These are phyloP conservation scores for Nephrotoma guestfalica DNA, from an alignment of 2,888 invertebrate species.

Conservation along the genomic window DNA sequence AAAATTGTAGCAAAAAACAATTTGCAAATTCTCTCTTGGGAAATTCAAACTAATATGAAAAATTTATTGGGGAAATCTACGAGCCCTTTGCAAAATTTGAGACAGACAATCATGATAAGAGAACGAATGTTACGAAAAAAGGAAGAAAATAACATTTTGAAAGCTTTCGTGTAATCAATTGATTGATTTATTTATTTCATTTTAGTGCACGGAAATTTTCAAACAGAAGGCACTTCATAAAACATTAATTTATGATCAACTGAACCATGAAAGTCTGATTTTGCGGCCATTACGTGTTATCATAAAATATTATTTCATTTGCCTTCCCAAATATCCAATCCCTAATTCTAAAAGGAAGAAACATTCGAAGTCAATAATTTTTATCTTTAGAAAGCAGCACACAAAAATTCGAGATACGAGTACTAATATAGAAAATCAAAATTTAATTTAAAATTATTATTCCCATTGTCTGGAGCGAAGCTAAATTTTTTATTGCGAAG, in stretches of 20 bases:
- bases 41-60: neutral
- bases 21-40: neutral
- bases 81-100: neutral
- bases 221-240: neutral
- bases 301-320: neutral
- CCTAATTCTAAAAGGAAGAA: neutral
- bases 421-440: neutral
- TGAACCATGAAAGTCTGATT: neutral
- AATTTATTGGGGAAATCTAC: neutral
- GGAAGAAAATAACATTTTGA: neutral
- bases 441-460: neutral
- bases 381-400: neutral
- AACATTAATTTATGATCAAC: neutral
- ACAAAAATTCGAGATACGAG: neutral
- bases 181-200: neutral
- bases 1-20: neutral
- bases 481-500: neutral
- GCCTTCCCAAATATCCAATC: neutral
- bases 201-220: neutral
- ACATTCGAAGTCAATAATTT: neutral
- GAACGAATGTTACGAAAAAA: neutral
- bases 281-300: neutral
- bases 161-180: neutral
- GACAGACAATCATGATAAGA: neutral
- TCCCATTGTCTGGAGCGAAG: neutral